Percentiles rank a stretch among this genome's conserved stretches.
These are phyloP conservation scores for Hydriomena furcata DNA, from an alignment of 2,888 invertebrate genomes.

Conservation along the genomic window DNA sequence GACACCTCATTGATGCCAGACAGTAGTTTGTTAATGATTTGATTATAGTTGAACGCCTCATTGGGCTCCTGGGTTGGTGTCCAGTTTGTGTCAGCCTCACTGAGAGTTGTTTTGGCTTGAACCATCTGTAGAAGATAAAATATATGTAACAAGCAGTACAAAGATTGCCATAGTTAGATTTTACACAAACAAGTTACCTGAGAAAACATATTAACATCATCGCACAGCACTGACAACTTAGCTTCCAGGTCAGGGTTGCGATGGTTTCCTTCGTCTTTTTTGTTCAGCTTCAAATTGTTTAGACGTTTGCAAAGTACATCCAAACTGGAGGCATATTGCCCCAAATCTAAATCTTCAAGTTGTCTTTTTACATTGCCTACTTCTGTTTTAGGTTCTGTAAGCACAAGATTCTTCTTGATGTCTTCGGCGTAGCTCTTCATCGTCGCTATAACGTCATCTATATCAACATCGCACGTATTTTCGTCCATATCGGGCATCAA, in stretches of 20 bases:
- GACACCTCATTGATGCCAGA: slow-evolving; percentile 67
- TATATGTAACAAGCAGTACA: neutral
- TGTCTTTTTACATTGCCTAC: slow-evolving; percentile 26
- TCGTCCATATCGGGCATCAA: slow-evolving; percentile 64
- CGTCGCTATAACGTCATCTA: slow-evolving; percentile 58
- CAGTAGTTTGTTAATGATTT: slow-evolving; percentile 62
- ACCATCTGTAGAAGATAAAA: slow-evolving; percentile 58
- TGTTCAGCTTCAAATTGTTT: slow-evolving; percentile 56
- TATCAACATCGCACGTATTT: slow-evolving; percentile 50
- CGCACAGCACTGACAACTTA: slow-evolving; percentile 59
- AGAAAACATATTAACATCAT: slow-evolving; percentile 67
- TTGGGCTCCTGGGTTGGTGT: slow-evolving; percentile 39
- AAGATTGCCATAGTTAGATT: neutral
- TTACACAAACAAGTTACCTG: slow-evolving; percentile 48
- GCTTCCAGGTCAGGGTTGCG: slow-evolving; percentile 59
- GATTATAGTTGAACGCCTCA: slow-evolving; percentile 55
- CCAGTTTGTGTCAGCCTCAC: slow-evolving; percentile 56
- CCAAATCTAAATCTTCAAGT: slow-evolving; percentile 53
- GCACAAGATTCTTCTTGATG: slow-evolving; percentile 53
- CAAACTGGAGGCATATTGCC: slow-evolving; percentile 60
- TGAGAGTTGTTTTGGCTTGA: slow-evolving; percentile 57
- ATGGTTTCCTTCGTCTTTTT: slow-evolving; percentile 43
- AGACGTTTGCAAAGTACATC: slow-evolving; percentile 66
- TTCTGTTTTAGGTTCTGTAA: slow-evolving; percentile 35
- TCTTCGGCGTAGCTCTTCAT: slow-evolving; percentile 66